Percentiles rank a stretch among this genome's conserved stretches.
phyloP scores from a whole-genome alignment of 2,113 vertebrate species.

The Glaucidium brasilianum region DNA sequence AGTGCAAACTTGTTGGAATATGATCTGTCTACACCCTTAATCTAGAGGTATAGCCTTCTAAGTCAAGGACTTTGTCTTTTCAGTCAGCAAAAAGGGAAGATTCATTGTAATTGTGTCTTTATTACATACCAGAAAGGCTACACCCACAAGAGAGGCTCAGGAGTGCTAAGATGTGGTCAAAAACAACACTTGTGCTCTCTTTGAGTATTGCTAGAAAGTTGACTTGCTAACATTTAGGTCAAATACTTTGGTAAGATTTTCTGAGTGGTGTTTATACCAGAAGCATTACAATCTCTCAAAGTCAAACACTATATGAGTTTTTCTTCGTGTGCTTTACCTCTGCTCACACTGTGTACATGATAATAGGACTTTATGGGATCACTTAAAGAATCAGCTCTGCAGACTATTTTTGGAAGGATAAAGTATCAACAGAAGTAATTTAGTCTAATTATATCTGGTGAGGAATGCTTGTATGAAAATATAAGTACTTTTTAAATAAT shows the following conservation, averaged over 20 bases:
- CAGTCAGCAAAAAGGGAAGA: background rate
- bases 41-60: background rate
- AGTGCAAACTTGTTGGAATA: background rate
- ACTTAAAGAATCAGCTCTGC: background rate
- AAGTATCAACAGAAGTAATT: conserved; percentile 2
- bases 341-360: background rate
- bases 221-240: background rate
- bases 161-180: background rate
- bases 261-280: background rate
- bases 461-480: conserved; percentile 7
- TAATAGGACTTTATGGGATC: background rate
- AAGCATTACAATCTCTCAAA: background rate
- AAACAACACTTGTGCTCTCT: background rate
- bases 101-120: background rate
- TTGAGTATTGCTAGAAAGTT: background rate
- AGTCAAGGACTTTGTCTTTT: background rate
- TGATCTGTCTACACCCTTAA: background rate
- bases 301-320: background rate
- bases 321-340: background rate
- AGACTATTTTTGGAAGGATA: background rate
- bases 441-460: conserved; percentile 3
- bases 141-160: background rate
- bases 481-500: conserved; percentile 8
- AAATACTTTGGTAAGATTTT: background rate
- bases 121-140: background rate